Percentiles rank a stretch among this genome's conserved stretches.
Evolutionary conservation across 2,888 invertebrate species (phyloP).

Genomic region (Athripsodes cinereus): DNA sequence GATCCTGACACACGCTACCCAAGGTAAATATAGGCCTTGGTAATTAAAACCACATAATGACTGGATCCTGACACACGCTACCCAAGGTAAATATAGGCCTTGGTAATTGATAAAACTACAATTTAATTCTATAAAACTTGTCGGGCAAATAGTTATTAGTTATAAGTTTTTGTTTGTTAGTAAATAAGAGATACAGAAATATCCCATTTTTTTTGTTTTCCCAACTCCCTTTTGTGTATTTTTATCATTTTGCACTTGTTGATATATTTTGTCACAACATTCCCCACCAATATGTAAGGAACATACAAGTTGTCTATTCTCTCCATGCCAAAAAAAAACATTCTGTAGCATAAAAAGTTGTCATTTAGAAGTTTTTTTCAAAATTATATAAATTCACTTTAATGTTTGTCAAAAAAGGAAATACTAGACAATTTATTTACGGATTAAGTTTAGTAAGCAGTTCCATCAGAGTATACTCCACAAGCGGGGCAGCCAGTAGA

Average conservation of each 20-base stretch:
- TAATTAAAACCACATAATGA: conserved; percentile 56
- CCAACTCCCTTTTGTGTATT: not conserved
- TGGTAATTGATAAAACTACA: conserved; percentile 52
- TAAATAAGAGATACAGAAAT: not conserved
- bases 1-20: conserved; percentile 70
- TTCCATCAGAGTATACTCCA: too few species aligned
- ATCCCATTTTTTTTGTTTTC: not conserved
- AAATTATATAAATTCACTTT: too few species aligned
- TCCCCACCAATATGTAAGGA: too few species aligned
- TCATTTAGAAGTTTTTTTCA: too few species aligned
- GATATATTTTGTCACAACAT: too few species aligned
- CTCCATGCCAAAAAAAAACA: too few species aligned
- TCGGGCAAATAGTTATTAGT: not conserved
- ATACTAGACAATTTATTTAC: too few species aligned
- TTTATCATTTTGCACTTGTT: not conserved
- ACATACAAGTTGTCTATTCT: too few species aligned
- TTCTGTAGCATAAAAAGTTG: too few species aligned
- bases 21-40: conserved; percentile 49
- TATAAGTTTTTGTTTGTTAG: not conserved
- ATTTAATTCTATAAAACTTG: not conserved
- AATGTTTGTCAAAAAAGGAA: too few species aligned
- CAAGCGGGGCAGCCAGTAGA: too few species aligned
- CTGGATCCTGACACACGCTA: conserved; percentile 71
- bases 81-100: conserved; percentile 51
- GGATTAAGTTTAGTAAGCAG: too few species aligned